phyloP scores from a whole-genome alignment of 2,113 vertebrate genomes.

The Etia nguti region DNA sequence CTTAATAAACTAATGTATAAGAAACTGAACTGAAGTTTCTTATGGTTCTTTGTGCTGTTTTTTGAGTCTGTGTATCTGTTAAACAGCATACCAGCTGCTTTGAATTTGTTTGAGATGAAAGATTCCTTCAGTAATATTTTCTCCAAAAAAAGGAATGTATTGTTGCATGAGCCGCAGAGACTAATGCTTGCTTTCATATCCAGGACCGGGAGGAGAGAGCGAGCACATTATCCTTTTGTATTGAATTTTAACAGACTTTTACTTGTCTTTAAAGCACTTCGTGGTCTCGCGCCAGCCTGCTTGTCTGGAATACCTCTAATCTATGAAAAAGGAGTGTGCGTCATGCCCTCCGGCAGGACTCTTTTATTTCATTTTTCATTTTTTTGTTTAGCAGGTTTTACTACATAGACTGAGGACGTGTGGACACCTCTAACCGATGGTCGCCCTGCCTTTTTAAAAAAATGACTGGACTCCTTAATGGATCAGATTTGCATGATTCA shows the following conservation, averaged over 20 bases:
- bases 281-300: not conserved
- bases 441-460: not conserved
- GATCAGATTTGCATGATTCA: not conserved
- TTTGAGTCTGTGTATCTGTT: not conserved
- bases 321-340: not conserved
- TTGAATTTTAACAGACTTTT: not conserved
- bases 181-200: not conserved
- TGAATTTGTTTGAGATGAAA: not conserved
- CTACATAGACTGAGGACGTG: not conserved
- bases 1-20: not conserved
- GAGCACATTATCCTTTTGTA: not conserved
- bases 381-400: not conserved
- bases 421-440: not conserved
- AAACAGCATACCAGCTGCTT: not conserved
- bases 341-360: not conserved
- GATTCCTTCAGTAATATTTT: not conserved
- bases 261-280: not conserved
- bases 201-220: not conserved
- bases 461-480: not conserved
- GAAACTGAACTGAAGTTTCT: not conserved
- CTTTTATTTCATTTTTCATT: not conserved
- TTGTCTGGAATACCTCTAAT: not conserved
- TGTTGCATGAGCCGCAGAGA: not conserved
- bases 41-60: not conserved
- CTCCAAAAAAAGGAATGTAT: not conserved